phyloP scores from a whole-genome alignment of 37 sponge, comb jelly and placozoan genomes.

The Chondrilla cf. caribensis region DNA sequence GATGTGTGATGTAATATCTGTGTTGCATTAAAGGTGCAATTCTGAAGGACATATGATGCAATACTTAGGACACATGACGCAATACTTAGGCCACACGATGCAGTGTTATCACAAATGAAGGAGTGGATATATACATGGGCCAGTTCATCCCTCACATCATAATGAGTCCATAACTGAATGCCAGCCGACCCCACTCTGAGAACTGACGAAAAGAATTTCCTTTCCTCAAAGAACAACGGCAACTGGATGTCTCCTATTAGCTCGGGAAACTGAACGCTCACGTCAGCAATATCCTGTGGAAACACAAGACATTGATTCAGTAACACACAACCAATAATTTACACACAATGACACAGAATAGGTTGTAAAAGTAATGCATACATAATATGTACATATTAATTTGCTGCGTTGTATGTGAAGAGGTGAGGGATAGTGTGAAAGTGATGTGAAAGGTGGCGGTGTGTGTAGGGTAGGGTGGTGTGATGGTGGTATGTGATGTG shows the following conservation, averaged over 20 bases:
- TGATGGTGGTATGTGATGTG: too few species aligned
- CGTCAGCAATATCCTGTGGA: slow-evolving; percentile 75
- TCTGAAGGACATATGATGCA: too few species aligned
- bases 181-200: slow-evolving; percentile 77
- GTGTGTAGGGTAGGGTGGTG: too few species aligned
- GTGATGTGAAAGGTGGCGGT: too few species aligned
- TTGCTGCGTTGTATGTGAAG: not conserved
- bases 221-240: slow-evolving; percentile 56
- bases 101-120: too few species aligned
- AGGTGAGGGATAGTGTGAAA: too few species aligned
- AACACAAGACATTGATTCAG: not conserved
- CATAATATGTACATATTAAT: not conserved
- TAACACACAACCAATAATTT: slow-evolving; percentile 4
- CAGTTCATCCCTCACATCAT: slow-evolving; percentile 93
- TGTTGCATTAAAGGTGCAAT: too few species aligned
- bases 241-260: slow-evolving; percentile 67
- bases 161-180: slow-evolving; percentile 92
- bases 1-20: too few species aligned
- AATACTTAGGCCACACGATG: too few species aligned
- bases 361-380: not conserved
- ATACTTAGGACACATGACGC: too few species aligned
- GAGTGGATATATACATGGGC: too few species aligned
- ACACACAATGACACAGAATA: not conserved
- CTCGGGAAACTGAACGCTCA: slow-evolving; percentile 72
- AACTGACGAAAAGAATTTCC: slow-evolving; percentile 79